A percentile compares a stretch with the other conserved stretches of the same genome.
phyloP scores from a whole-genome alignment of 2,888 invertebrate species.

The Pyrrhosoma nymphula region DNA sequence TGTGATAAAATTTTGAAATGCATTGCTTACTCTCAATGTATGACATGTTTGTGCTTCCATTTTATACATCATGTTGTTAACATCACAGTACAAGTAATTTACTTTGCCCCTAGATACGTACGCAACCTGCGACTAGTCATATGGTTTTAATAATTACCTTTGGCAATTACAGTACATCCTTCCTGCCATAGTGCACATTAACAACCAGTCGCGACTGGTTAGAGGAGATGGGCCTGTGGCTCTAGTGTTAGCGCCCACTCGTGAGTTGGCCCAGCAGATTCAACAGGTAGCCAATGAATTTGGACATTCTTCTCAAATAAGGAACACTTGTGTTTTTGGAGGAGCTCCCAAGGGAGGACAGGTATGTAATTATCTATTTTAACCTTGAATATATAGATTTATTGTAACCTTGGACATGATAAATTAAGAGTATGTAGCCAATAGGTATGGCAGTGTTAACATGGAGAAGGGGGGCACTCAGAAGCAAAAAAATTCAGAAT shows the following conservation, averaged over 20 bases:
- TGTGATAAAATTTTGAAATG: too few species aligned
- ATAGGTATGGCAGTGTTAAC: too few species aligned
- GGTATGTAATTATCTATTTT: slow-evolving; percentile 72
- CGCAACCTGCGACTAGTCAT: too few species aligned
- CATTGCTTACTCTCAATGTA: too few species aligned
- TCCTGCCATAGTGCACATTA: slow-evolving; percentile 97
- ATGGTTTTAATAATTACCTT: too few species aligned
- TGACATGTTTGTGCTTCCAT: too few species aligned
- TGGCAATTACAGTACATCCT: slow-evolving; percentile 83
- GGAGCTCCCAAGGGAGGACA: slow-evolving; percentile 93
- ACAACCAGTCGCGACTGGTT: slow-evolving; percentile 91
- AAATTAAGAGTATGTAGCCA: not conserved
- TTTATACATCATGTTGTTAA: too few species aligned
- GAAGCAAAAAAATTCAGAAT: too few species aligned
- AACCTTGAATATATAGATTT: not conserved
- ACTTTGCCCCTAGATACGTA: too few species aligned
- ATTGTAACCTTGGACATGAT: too few species aligned
- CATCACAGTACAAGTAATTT: too few species aligned
- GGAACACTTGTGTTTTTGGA: slow-evolving; percentile 93
- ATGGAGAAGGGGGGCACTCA: too few species aligned
- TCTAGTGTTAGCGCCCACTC: slow-evolving; percentile 92
- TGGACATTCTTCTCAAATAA: slow-evolving; percentile 88
- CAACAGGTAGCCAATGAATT: slow-evolving; percentile 93
- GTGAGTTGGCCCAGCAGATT: slow-evolving; percentile 94
- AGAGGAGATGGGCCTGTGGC: slow-evolving; percentile 96